phyloP scores from a whole-genome alignment of 2,888 invertebrate genomes.

The Mimachlamys varia region DNA sequence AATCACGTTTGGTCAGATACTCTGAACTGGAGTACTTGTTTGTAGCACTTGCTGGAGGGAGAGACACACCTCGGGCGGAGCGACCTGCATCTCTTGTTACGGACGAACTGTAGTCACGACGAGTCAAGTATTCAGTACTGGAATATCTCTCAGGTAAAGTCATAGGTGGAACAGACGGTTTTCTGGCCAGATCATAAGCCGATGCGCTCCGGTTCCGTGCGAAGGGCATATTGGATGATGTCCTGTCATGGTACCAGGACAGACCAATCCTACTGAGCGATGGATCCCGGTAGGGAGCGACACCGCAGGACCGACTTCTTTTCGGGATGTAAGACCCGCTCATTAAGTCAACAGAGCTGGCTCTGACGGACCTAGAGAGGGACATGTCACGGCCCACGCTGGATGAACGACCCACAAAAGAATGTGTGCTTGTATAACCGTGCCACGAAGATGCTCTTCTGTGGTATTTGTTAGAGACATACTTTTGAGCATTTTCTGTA shows the following conservation, averaged over 20 bases:
- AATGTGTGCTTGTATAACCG: not conserved
- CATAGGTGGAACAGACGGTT: not conserved
- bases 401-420: not conserved
- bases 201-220: not conserved
- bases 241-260: conserved; percentile 16
- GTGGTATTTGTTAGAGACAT: not conserved
- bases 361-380: not conserved
- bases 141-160: conserved; percentile 13
- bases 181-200: not conserved
- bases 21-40: conserved; percentile 20
- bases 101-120: conserved; percentile 24
- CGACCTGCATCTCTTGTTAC: not conserved
- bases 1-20: not conserved
- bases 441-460: not conserved
- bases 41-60: not conserved
- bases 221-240: not conserved
- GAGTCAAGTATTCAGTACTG: not conserved
- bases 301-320: not conserved
- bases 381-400: not conserved
- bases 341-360: not conserved
- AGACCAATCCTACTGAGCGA: conserved; percentile 25
- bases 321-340: conserved; percentile 11
- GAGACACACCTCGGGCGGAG: not conserved
- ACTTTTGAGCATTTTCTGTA: not conserved
- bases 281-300: not conserved